These are phyloP conservation scores for Grammomys dolichurus DNA, from an alignment of 2,113 vertebrate genomes.

Conservation along the genomic window DNA sequence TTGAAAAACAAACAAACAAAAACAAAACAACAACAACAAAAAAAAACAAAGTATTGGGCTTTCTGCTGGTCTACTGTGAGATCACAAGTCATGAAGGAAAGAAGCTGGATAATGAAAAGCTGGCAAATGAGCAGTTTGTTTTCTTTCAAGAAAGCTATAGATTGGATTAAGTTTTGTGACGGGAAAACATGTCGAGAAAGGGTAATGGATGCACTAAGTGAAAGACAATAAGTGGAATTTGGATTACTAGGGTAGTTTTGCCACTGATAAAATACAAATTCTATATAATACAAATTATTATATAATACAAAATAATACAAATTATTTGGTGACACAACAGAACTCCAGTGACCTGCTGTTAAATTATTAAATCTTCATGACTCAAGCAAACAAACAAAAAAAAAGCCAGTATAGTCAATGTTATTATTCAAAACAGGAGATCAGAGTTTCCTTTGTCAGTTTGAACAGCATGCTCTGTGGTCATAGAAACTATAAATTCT, in stretches of 20 bases:
- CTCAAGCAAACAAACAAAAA: conserved; percentile 74
- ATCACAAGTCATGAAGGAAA: conserved; percentile 89
- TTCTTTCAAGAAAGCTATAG: conserved; percentile 87
- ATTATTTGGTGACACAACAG: conserved; percentile 87
- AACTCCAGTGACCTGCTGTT: conserved; percentile 85
- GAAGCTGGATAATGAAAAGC: conserved; percentile 87
- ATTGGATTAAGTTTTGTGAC: conserved; percentile 89
- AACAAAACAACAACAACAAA: too few relatives aligned
- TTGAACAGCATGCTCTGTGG: background rate
- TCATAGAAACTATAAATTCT: background rate
- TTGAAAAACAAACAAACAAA: too few relatives aligned
- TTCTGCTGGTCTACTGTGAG: conserved; percentile 88
- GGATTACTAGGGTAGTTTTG: conserved; percentile 80
- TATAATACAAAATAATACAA: too few relatives aligned
- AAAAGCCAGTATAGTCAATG: conserved; percentile 80
- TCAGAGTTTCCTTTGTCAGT: conserved; percentile 43
- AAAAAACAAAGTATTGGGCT: conserved; percentile 83
- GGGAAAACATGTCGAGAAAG: conserved; percentile 86
- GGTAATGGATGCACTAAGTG: conserved; percentile 85
- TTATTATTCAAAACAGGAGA: conserved; percentile 75
- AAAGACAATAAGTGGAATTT: conserved; percentile 84
- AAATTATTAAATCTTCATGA: conserved; percentile 88
- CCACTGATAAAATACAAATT: conserved; percentile 85
- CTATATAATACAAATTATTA: too few relatives aligned
- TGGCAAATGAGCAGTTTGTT: conserved; percentile 88